phyloP scores from a whole-genome alignment of 2,888 invertebrate species.

The Polydrusus tereticollis region DNA sequence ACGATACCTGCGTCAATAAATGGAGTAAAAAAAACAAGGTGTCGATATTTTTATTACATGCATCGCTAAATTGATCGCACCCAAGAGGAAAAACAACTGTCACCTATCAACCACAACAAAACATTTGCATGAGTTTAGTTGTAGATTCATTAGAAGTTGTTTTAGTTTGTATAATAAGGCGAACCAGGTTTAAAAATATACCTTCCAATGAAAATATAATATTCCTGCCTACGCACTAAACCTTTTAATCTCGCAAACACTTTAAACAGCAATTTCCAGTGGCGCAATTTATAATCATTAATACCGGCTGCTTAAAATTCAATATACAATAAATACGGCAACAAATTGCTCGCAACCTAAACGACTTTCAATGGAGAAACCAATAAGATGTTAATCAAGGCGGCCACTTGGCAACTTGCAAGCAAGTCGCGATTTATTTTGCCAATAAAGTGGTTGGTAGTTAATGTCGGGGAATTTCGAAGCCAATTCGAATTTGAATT shows the following conservation, averaged over 20 bases:
- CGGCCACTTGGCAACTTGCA: slow-evolving; percentile 24
- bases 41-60: too few species aligned
- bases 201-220: slow-evolving; percentile 1
- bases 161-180: not conserved
- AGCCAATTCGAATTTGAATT: slow-evolving; percentile 5
- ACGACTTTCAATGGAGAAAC: slow-evolving; percentile 38
- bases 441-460: slow-evolving; percentile 15
- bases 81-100: too few species aligned
- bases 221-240: slow-evolving; percentile 6
- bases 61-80: too few species aligned
- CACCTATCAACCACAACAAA: too few species aligned
- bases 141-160: too few species aligned
- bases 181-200: slow-evolving; percentile 3
- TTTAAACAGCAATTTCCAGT: slow-evolving; percentile 36
- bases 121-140: too few species aligned
- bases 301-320: slow-evolving; percentile 44
- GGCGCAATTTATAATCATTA: slow-evolving; percentile 43
- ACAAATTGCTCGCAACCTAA: slow-evolving; percentile 39
- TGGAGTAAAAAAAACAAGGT: too few species aligned
- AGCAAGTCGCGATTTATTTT: slow-evolving; percentile 22
- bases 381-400: slow-evolving; percentile 45
- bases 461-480: slow-evolving; percentile 4
- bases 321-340: slow-evolving; percentile 45
- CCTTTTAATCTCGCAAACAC: slow-evolving; percentile 26
- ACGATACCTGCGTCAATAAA: too few species aligned